Base-by-base conservation (phyloP, 2,888 invertebrate genomes). In the Acleris emargana region DNA sequence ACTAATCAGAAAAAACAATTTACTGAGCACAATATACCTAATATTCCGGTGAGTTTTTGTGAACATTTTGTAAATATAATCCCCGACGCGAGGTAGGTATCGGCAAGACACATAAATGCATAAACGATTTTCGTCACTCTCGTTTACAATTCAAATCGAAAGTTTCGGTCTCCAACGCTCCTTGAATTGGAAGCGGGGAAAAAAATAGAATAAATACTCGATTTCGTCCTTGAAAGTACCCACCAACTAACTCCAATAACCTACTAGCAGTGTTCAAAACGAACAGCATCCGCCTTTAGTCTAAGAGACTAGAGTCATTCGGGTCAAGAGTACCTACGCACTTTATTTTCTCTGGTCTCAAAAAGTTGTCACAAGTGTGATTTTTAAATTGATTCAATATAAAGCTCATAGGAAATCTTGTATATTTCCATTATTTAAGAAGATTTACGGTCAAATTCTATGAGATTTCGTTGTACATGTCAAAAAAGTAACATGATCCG, bases 81-180 rank as follows among this genome's bases (percentile, higher is more conserved):
- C 69, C 69, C 72, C 73, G 71, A 52, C 69, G 67, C 74, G 72
- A 70, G 71, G 72, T 77, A 70, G 71, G 72, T 77, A 70, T 70
- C 72, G 71, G 70, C 69, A 69, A 62, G 54, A 59, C 69, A 72
- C 73, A 74, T 72, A 78, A 79, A 84, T 87, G 81, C 83, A 87
- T 87, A 85, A 77, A 74, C 77, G 81, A 87, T 89, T 87, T 88
- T 84, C 67, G 81, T 79, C 80, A 83, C 81, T 79, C 80, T 72
- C 68, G 71, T 88, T 88, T 86, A 80, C 84, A 89, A 90, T 84
- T 90, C 81, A 84, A 83, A 88, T 87, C 67, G 32, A 52, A 67
- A 68, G 71, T 72, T 74, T 76, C 72, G 69, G 77, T 68, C 70
- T 74, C 73, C 69, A 76, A 75, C 68, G 70, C 69, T 70, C 72